Evolutionary conservation across 2,113 vertebrate species (phyloP), one percentile per base, ranked within the genome.

Genomic region (Apeltes quadracus): DNA sequence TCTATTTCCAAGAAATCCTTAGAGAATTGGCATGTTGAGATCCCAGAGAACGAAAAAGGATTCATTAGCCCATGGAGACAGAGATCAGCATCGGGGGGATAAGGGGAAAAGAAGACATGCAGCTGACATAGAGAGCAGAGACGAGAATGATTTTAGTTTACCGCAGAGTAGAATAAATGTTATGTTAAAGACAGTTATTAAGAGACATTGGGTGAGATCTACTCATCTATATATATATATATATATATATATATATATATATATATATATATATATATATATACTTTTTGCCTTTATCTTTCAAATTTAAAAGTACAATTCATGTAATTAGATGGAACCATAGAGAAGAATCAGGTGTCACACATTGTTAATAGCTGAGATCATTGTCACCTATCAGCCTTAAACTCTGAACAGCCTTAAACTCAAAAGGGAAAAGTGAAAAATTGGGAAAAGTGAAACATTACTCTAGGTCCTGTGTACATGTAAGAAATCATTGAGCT

Each of bases 151-250:
- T 61, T 32, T 50, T 29, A 43, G 58, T 53, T 67, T 25, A 25
- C 43, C 34, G 4, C 3, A 53, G 4, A 12, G 44, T 54, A 23
- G 58, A 16, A 62, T 64, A n/a, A 29, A 61, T 36, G 55, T 59
- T 34, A 61, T 38, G 48, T 54, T 36, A 25, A 62, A 48, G 64
- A 46, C 12, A 76, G 32, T 69, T 46, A 36, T 62, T 76, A 46
- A 36, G 39, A 22, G n/a, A n/a, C 38, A 38, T 50, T 38, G 38
- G 22, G 23, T 54, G 56, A 44, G n/a, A 59, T 51, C 0, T 23
- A 44, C 23, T 69, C n/a, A n/a, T n/a, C n/a, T n/a, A n/a, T n/a
- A n/a, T n/a, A n/a, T n/a, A n/a, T n/a, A n/a, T n/a, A n/a, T n/a
- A n/a, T n/a, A n/a, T n/a, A n/a, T n/a, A n/a, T n/a, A n/a, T n/a